Conservation (phyloP, 2,888 invertebrate species). For the Tipula unca region DNA sequence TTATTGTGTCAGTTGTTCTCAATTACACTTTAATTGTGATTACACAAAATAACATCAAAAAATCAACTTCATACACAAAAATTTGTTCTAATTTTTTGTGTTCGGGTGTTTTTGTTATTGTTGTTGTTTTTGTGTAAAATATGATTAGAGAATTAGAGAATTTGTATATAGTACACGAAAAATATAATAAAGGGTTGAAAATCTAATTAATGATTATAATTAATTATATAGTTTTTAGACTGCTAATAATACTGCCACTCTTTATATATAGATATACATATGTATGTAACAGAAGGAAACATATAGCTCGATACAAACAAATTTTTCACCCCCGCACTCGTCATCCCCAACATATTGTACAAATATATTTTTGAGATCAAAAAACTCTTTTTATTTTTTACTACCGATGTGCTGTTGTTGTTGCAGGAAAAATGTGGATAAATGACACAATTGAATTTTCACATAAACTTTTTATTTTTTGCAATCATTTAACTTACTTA, state of each 20-base stretch:
- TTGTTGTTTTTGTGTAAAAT: background rate
- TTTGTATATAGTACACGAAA: background rate
- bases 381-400: conserved; percentile 14
- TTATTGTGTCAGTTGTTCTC: conserved; percentile 20
- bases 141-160: background rate
- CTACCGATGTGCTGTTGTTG: background rate
- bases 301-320: background rate
- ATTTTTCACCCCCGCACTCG: background rate
- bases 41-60: conserved; percentile 8
- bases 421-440: background rate
- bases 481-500: conserved; percentile 16
- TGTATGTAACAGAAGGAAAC: background rate
- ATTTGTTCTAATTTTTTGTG: background rate
- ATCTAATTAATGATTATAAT: conserved; percentile 8
- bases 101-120: background rate
- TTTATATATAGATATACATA: too few species aligned
- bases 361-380: background rate
- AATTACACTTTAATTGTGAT: conserved; percentile 19
- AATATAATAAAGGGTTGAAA: background rate
- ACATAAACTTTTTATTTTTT: background rate
- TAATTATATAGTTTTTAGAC: conserved; percentile 8
- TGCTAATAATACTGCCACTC: background rate
- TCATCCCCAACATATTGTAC: background rate
- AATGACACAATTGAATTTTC: conserved; percentile 15
- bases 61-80: conserved; percentile 10